Base-by-base conservation (phyloP, 2,113 vertebrate species). In the Polyodon spathula region DNA sequence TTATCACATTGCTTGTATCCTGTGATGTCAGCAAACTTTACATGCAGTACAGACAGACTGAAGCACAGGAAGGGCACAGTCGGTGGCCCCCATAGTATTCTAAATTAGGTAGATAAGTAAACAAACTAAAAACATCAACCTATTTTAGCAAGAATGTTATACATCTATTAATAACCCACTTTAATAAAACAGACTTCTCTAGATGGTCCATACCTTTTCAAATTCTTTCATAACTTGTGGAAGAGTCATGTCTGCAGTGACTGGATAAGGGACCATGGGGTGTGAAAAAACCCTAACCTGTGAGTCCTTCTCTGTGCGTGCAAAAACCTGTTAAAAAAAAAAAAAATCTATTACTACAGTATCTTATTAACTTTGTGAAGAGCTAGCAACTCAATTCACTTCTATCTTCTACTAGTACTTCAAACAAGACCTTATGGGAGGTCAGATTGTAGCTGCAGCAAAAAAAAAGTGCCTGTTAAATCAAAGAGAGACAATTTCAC, bases 51-150 rank as follows among this genome's bases (percentile, higher is more conserved):
- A 27, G 27, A 27, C 27, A 27, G 27, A 27, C 89, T 9, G 83
- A 80, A 68, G 95, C 94, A 98, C 84, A 9, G 95, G 95, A 66
- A 94, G 85, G 43, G 90, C 83, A 69, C 88, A 93, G 78, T 95
- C 88, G 5, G 88, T 94, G 62, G 66, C 78, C 37, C 88, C 84
- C 63, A 84, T 85, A 1, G 89, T 86, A 44, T 88, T 87, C 94
- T 97, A 79, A n/a, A 1, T 61, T 17, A 53, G 71, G 53, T 63
- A 5, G 54, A 40, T 65, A 56, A 27, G 14, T 44, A 60, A 12
- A 8, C 37, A 4, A 14, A 41, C 14, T 16, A 11, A 27, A 27
- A 27, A 27, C 27, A 27, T 27, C 27, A 27, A 27, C 1, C 27
- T 27, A 27, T 27, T 27, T 27, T 27, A 27, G 11, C 15, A 14